Evolutionary conservation across 2,888 invertebrate genomes (phyloP), one percentile per base, ranked within the genome.

Genomic region (Metellina segmentata): DNA sequence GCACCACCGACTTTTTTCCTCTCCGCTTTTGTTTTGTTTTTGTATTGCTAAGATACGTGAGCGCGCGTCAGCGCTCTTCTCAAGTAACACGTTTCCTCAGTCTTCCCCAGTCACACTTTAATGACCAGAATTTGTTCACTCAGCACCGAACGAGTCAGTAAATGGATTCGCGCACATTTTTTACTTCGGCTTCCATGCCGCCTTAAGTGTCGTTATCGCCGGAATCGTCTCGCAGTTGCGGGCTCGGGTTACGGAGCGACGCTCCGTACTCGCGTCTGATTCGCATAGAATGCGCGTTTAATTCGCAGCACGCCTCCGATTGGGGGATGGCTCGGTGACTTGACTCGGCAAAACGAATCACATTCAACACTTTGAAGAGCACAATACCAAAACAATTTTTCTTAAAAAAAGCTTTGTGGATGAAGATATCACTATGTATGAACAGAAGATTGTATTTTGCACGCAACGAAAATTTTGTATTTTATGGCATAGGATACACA

Each of bases 71-170:
- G 52, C 87, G 72, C 20, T 13, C 87, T 81, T 79, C 61, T 90
- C 85, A 72, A 61, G 69, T 90, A 74, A 85, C 90, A 71, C 61
- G 71, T 81, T 71, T 52, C 88, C 13, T 61, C 61, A 61, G 81
- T 72, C 83, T 90, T 72, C 79, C 75, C 52, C 72, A 74, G 90
- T 90, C 85, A 74, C 90, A 85, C 83, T 90, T 90, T 79, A 85
- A 90, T 79, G 85, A 20, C 79, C 85, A 85, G 61, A 90, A 90
- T 85, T 79, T 85, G 90, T 90, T 90, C 90, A 89, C 69, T 89
- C 89, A 89, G 71, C 89, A 72, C 78, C 75, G 69, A n/a, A 61
- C 48, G 61, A n/a, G 49, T 34, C 61, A 74, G 61, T 81, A 88
- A 88, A 88, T 72, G 71, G 78, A 78, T 86, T 86, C 85, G 77